Conservation (phyloP, 2,888 invertebrate species). For the Lycocerus yunnanus region DNA sequence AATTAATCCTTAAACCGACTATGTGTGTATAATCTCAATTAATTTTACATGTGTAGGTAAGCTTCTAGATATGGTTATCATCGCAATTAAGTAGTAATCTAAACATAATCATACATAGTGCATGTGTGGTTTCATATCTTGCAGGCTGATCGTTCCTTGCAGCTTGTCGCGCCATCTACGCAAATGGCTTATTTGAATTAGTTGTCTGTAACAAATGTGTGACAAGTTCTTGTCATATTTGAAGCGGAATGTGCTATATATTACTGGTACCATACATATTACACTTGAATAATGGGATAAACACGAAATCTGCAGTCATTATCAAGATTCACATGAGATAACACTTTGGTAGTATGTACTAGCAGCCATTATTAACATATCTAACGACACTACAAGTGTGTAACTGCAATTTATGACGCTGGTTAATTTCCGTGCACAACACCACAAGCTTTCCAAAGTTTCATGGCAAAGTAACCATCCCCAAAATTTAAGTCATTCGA, state of each 20-base stretch:
- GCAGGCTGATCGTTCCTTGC: background rate
- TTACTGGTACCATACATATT: background rate
- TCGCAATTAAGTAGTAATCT: too few relatives aligned
- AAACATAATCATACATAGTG: too few relatives aligned
- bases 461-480: constrained; percentile 9
- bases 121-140: too few relatives aligned
- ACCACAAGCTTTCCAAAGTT: constrained; percentile 13
- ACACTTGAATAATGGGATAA: background rate
- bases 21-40: too few relatives aligned
- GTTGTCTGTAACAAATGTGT: too few relatives aligned
- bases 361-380: constrained; percentile 15
- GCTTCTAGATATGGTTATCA: too few relatives aligned
- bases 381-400: constrained; percentile 15
- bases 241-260: background rate
- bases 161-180: too few relatives aligned
- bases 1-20: too few relatives aligned
- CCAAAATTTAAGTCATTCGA: constrained; percentile 13
- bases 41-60: too few relatives aligned
- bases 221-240: background rate
- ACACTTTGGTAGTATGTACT: constrained; percentile 9
- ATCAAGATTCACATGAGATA: constrained; percentile 6
- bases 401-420: constrained; percentile 12
- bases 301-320: background rate
- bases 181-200: too few relatives aligned
- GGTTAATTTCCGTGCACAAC: constrained; percentile 14